phyloP scores from a whole-genome alignment of 2,888 invertebrate species.

The Drosophila merina region DNA sequence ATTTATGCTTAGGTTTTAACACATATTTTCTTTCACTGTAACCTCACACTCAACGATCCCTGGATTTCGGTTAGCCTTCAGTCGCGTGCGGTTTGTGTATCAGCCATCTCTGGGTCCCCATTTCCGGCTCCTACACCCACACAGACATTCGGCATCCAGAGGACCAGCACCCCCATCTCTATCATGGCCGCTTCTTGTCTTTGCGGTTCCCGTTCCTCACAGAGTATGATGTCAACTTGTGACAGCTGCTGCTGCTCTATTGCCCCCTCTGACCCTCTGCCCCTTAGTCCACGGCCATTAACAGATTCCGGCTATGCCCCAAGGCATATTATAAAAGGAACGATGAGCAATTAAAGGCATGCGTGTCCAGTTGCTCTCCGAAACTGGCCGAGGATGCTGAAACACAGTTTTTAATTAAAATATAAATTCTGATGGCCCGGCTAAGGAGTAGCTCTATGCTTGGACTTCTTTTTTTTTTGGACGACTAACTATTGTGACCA shows the following conservation, averaged over 20 bases:
- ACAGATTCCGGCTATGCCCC: conserved; percentile 30
- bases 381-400: conserved; percentile 46
- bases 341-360: conserved; percentile 64
- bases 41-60: conserved; percentile 2
- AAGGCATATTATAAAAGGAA: conserved; percentile 39
- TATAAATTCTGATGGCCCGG: conserved; percentile 43
- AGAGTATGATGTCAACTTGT: conserved; percentile 58
- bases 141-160: conserved; percentile 3
- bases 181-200: conserved; percentile 54
- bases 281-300: background rate
- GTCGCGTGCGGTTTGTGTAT: conserved; percentile 56
- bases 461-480: conserved; percentile 9
- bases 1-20: background rate
- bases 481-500: conserved; percentile 39
- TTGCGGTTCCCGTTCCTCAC: conserved; percentile 40
- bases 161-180: conserved; percentile 16
- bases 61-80: conserved; percentile 57
- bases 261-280: background rate
- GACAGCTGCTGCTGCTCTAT: conserved; percentile 49
- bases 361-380: conserved; percentile 53
- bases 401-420: conserved; percentile 65
- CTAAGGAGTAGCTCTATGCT: conserved; percentile 8
- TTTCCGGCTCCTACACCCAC: background rate
- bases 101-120: conserved; percentile 18
- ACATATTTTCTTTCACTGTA: background rate